Evolutionary conservation across 2,888 invertebrate species (phyloP).

Genomic region (Mallateleia sp.): DNA sequence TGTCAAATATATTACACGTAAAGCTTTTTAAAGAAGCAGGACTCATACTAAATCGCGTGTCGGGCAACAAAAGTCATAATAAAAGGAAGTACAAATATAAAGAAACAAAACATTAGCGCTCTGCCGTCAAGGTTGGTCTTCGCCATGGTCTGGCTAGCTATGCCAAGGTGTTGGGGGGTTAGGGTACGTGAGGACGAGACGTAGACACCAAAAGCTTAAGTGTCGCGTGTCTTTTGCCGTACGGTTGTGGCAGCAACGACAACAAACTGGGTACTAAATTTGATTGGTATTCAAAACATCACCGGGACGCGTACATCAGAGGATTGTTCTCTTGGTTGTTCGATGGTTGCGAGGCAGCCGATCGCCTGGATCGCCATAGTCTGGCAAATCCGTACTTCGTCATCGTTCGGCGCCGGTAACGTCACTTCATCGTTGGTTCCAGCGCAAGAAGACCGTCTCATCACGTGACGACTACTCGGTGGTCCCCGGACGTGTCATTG

Average conservation of each 20-base stretch:
- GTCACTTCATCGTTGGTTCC: constrained; percentile 59
- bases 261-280: constrained; percentile 40
- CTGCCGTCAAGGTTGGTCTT: constrained; percentile 30
- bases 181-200: constrained; percentile 37
- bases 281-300: constrained; percentile 47
- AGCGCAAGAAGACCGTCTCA: background rate
- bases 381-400: constrained; percentile 89
- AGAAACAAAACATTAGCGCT: constrained; percentile 28
- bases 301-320: constrained; percentile 87
- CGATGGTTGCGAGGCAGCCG: constrained; percentile 86
- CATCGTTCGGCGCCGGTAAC: constrained; percentile 80
- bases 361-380: constrained; percentile 88
- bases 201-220: constrained; percentile 72
- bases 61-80: constrained; percentile 57
- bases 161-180: constrained; percentile 1
- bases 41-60: constrained; percentile 50
- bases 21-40: constrained; percentile 79
- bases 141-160: constrained; percentile 12
- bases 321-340: constrained; percentile 89
- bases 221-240: constrained; percentile 57
- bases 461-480: background rate
- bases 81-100: background rate
- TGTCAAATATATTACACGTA: constrained; percentile 78
- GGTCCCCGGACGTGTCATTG: background rate
- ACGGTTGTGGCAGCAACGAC: constrained; percentile 47